A percentile compares a stretch with the other conserved stretches of the same genome.
Evolutionary conservation across 2,888 invertebrate genomes (phyloP).

Genomic region (Crepidodera aurea): DNA sequence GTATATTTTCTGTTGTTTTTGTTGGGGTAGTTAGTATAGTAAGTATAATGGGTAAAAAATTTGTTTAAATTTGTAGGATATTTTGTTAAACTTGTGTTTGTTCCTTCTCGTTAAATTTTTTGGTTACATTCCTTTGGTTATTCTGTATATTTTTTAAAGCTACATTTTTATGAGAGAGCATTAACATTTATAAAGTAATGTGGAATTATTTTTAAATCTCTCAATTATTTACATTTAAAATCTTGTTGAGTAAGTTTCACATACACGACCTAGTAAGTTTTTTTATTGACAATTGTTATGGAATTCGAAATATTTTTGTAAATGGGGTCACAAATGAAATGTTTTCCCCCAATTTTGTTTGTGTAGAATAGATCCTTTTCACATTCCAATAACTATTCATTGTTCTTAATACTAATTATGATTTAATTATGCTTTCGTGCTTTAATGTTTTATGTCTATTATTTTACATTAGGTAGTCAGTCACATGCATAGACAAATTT

Average conservation of each 20-base stretch:
- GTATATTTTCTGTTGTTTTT: constrained; percentile 26
- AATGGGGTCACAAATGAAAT: constrained; percentile 56
- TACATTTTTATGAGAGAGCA: not conserved
- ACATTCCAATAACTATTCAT: constrained; percentile 35
- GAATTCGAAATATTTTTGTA: constrained; percentile 59
- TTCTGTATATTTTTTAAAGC: not conserved
- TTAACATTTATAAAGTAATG: not conserved
- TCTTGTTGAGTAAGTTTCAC: not conserved
- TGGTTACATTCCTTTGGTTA: not conserved
- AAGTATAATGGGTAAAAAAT: too few relatives aligned
- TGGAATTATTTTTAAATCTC: not conserved
- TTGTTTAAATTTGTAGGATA: not conserved
- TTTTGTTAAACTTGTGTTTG: not conserved
- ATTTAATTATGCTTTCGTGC: constrained; percentile 3
- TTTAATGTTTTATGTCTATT: not conserved
- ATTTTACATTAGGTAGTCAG: not conserved
- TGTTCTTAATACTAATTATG: not conserved
- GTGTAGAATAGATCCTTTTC: constrained; percentile 40
- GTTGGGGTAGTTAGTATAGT: not conserved
- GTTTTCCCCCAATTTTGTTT: constrained; percentile 55
- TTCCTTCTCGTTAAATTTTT: not conserved
- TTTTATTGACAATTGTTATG: constrained; percentile 53
- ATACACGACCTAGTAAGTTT: constrained; percentile 25
- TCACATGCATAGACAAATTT: not conserved
- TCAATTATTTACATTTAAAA: not conserved